Percentiles rank a stretch among this genome's conserved stretches.
These are phyloP conservation scores for Chloroclysta siterata DNA, from an alignment of 2,888 invertebrate species.

Conservation along the genomic window DNA sequence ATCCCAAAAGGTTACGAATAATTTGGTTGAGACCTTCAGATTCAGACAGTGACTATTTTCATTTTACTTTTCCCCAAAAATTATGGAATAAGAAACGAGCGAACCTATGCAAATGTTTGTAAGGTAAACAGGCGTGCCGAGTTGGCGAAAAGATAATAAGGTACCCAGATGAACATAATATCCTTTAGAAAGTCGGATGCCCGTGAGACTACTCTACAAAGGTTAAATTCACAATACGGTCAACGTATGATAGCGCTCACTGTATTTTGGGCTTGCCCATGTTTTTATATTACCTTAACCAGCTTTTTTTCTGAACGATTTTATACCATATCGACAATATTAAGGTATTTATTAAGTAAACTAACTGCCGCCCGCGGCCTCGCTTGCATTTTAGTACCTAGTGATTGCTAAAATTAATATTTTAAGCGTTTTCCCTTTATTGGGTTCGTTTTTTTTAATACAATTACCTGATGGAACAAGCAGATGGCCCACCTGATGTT, in stretches of 20 bases:
- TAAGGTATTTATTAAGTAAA: background rate
- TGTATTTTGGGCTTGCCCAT: slow-evolving; percentile 18
- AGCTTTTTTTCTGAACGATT: slow-evolving; percentile 16
- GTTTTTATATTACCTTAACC: slow-evolving; percentile 22
- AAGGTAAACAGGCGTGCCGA: slow-evolving; percentile 43
- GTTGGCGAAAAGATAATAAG: slow-evolving; percentile 46
- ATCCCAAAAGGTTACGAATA: slow-evolving; percentile 12
- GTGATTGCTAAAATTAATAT: no score
- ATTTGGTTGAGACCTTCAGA: slow-evolving; percentile 13
- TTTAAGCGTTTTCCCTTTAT: no score
- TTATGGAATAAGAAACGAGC: slow-evolving; percentile 45
- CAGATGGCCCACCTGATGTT: no score
- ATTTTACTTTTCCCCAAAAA: slow-evolving; percentile 35
- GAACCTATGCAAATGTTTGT: slow-evolving; percentile 44
- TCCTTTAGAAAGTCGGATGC: slow-evolving; percentile 36
- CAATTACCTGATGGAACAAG: no score
- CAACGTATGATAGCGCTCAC: slow-evolving; percentile 20
- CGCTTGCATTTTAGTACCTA: no score
- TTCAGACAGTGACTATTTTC: slow-evolving; percentile 22
- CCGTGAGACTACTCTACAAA: slow-evolving; percentile 33
- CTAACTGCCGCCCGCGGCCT: no score
- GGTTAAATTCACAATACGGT: slow-evolving; percentile 29
- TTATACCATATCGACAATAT: slow-evolving; percentile 4
- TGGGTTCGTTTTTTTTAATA: no score
- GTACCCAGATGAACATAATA: slow-evolving; percentile 40